Conservation (phyloP, 1,140 invertebrate species). For the Lasioglossum albipes region DNA sequence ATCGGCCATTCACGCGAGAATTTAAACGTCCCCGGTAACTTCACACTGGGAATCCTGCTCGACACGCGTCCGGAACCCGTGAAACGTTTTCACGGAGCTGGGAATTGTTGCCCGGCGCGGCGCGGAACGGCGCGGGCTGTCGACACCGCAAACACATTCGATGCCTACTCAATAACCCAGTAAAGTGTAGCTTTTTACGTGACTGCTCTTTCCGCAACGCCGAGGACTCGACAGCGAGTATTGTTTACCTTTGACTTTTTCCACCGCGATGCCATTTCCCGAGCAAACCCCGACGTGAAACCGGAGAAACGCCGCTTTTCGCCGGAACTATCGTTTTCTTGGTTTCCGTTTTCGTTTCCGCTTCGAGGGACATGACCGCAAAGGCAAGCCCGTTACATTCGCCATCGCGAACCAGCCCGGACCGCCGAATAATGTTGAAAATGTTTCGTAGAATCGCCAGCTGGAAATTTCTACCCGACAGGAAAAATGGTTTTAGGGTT, state of each 20-base stretch:
- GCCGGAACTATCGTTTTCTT: not conserved
- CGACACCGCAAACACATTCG: not conserved
- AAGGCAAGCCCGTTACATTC: not conserved
- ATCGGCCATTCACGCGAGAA: not conserved
- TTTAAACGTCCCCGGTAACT: not conserved
- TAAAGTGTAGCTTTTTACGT: not conserved
- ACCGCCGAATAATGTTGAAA: not conserved
- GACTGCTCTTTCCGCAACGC: no score
- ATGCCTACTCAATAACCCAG: constrained; percentile 5
- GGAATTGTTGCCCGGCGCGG: not conserved
- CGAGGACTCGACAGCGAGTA: not conserved
- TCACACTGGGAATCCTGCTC: not conserved
- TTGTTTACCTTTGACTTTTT: constrained; percentile 30
- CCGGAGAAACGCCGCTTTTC: not conserved
- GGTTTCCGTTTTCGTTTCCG: not conserved
- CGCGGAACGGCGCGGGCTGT: no score
- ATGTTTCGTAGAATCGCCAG: no score
- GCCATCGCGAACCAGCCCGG: not conserved
- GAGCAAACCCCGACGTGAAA: not conserved
- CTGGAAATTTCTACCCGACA: not conserved
- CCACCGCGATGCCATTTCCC: not conserved
- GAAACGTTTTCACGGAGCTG: not conserved
- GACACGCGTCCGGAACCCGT: no score
- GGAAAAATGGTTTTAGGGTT: not conserved
- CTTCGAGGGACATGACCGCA: not conserved